phyloP scores from a whole-genome alignment of 2,113 vertebrate species.

The Solenodon paradoxus region DNA sequence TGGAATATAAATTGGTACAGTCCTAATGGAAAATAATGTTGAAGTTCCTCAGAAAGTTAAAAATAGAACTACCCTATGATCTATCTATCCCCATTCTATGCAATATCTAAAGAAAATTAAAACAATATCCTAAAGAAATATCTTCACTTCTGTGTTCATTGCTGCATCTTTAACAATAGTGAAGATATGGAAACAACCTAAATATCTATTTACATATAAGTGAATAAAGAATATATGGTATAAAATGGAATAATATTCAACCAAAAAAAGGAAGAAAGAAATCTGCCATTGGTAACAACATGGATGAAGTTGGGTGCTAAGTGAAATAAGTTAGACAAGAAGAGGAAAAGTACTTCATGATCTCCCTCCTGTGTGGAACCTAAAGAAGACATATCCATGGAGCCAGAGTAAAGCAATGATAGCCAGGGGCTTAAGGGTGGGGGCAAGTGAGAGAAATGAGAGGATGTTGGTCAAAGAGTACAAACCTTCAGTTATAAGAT shows the following conservation, averaged over 20 bases:
- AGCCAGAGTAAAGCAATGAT: neutral
- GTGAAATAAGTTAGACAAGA: neutral
- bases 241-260: neutral
- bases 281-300: neutral
- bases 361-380: neutral
- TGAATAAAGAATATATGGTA: neutral
- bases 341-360: neutral
- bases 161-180: neutral
- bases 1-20: neutral
- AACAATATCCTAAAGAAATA: neutral
- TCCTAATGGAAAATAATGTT: neutral
- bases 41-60: neutral
- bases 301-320: neutral
- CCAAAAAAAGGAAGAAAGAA: neutral
- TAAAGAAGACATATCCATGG: too few relatives aligned
- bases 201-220: neutral
- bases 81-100: neutral
- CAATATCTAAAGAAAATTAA: neutral
- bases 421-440: too few relatives aligned
- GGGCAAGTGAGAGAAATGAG: neutral
- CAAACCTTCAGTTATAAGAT: neutral
- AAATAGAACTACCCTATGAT: neutral
- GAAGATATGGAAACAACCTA: neutral
- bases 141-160: neutral
- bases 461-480: neutral